These are phyloP conservation scores for Neoitamus cyanurus DNA, from an alignment of 2,888 invertebrate genomes.

Conservation along the genomic window DNA sequence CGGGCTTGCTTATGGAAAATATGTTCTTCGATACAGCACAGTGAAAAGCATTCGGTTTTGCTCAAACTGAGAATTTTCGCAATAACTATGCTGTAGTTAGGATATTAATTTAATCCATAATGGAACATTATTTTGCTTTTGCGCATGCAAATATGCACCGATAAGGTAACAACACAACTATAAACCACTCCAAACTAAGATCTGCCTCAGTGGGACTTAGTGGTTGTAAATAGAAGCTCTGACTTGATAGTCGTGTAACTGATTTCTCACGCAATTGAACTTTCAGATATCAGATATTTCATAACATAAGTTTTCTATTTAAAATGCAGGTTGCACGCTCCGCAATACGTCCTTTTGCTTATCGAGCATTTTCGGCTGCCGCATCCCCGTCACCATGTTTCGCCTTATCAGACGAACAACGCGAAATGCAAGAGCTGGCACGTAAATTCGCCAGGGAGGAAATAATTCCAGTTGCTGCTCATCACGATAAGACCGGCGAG, in stretches of 20 bases:
- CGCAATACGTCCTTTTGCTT: not conserved
- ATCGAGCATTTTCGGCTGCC: slow-evolving; percentile 22
- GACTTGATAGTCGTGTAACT: not conserved
- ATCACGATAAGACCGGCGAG: slow-evolving; percentile 86
- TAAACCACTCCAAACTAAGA: no score
- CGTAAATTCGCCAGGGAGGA: slow-evolving; percentile 89
- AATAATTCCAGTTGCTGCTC: slow-evolving; percentile 84
- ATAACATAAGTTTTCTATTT: not conserved
- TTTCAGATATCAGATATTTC: not conserved
- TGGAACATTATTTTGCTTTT: no score
- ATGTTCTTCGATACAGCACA: no score
- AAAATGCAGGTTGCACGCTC: slow-evolving; percentile 6
- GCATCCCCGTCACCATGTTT: slow-evolving; percentile 7
- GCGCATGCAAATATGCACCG: no score
- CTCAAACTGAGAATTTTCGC: no score
- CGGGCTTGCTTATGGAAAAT: no score
- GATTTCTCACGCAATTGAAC: not conserved
- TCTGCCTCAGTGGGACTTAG: no score
- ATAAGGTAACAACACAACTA: no score
- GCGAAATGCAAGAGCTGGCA: slow-evolving; percentile 82
- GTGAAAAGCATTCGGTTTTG: no score
- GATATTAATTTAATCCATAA: no score
- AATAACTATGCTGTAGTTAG: no score
- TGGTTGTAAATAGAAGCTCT: no score
- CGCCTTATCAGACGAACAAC: slow-evolving; percentile 69